Evolutionary conservation across 2,888 invertebrate genomes (phyloP), one percentile per base, ranked within the genome.

Genomic region (Odontocerum albicorne): DNA sequence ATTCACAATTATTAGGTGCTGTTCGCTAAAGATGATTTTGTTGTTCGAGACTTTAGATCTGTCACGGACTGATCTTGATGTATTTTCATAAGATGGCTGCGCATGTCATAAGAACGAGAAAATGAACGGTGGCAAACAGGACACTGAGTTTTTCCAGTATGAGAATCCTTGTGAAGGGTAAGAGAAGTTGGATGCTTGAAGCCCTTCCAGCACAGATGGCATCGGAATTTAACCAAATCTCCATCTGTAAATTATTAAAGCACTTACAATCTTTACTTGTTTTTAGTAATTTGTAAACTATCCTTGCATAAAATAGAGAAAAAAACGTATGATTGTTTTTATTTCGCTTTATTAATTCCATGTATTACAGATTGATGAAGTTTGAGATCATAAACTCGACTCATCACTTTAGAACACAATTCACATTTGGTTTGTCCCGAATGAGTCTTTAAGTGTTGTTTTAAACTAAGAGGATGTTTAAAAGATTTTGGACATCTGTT

Each of bases 161-260:
- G 83, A 39, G 82, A 79, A 66, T 82, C 82, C 70, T 80, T 82
- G 65, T 84, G 83, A 45, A 83, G 71, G 52, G 81, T 82, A 64
- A 83, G 69, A 49, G 83, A 83, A 61, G 81, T 83, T 12, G 82
- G 82, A 68, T 82, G 82, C 66, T 81, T 82, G 66, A 83, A 83
- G 57, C 80, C 80, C 72, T 83, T 83, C 60, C 80, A 81, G 69
- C 83, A 83, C 63, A 83, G 70, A 67, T 79, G 79, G 70, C 83
- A 83, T 62, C 81, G 77, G 68, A 82, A 83, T 66, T 78, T 78
- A 21, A 79, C 79, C 63, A 80, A 68, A 62, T 81, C 81, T 61
- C 79, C 74, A 71, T 80, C 80, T 78, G 73, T 57, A 52, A 57
- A 57, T 55, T 27, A 51, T 36, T 20, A 56, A 49, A 12, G 39